Evolutionary conservation across 1,140 invertebrate species (phyloP).

Genomic region (Pararge aegeria): DNA sequence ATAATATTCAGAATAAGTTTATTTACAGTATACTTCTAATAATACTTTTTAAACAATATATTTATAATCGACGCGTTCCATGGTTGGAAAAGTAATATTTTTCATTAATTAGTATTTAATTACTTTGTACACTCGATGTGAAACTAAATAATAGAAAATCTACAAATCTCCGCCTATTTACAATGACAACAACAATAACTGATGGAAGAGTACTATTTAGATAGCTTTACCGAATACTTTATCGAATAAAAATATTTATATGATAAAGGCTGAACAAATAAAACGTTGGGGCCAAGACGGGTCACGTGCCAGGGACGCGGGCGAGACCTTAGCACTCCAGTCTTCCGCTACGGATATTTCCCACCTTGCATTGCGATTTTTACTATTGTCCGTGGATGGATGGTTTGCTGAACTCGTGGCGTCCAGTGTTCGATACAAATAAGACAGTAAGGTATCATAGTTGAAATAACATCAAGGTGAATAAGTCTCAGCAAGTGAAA

Average conservation of each 20-base stretch:
- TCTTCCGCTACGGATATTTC: too few relatives aligned
- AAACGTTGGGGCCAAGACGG: conserved; percentile 8
- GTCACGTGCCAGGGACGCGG: not conserved
- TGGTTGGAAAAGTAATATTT: conserved; percentile 34
- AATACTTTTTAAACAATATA: conserved; percentile 74
- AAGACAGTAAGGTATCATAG: too few relatives aligned
- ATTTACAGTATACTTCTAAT: conserved; percentile 73
- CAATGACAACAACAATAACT: conserved; percentile 70
- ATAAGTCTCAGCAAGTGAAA: too few relatives aligned
- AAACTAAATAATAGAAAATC: conserved; percentile 73
- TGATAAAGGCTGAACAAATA: conserved; percentile 24
- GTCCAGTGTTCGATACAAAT: too few relatives aligned
- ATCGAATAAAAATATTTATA: too few relatives aligned
- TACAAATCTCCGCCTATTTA: conserved; percentile 74
- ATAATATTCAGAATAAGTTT: conserved; percentile 66
- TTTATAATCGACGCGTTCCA: conserved; percentile 65
- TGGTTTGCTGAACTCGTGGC: too few relatives aligned
- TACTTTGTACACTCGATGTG: conserved; percentile 72
- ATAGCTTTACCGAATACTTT: too few relatives aligned
- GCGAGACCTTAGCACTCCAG: not conserved
- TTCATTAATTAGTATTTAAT: conserved; percentile 42
- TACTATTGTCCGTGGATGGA: too few relatives aligned
- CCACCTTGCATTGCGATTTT: not conserved
- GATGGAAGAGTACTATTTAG: conserved; percentile 44
- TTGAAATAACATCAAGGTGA: too few relatives aligned